Percentiles rank a stretch among this genome's conserved stretches.
Evolutionary conservation across 2,113 vertebrate species (phyloP).

Genomic region (Carassius gibelio): DNA sequence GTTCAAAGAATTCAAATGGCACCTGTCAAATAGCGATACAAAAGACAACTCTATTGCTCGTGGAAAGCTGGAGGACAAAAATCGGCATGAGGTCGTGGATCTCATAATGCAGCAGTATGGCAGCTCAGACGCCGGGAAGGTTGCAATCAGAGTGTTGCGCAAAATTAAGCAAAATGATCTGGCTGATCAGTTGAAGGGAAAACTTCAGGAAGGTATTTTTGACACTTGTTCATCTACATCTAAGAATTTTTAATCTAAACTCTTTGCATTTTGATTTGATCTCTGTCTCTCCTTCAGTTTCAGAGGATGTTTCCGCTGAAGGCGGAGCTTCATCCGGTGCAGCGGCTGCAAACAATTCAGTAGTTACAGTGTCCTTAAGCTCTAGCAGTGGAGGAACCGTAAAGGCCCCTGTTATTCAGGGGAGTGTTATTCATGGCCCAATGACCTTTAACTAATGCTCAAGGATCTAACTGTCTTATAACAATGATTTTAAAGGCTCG

Average conservation of each 20-base stretch:
- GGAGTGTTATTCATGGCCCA: neutral
- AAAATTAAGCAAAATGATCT: neutral
- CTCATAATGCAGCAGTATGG: conserved; percentile 21
- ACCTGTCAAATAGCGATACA: neutral
- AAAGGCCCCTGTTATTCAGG: conserved; percentile 18
- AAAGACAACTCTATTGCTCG: neutral
- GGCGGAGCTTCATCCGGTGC: neutral
- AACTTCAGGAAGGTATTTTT: conserved; percentile 21
- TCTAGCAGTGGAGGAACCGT: neutral
- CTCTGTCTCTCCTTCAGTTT: neutral
- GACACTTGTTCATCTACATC: neutral
- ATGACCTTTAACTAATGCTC: conserved; percentile 7
- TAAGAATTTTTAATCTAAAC: neutral
- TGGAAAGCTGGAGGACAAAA: conserved; percentile 26
- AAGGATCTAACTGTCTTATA: neutral
- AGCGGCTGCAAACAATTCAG: neutral
- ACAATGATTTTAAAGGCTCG: neutral
- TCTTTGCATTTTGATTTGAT: neutral
- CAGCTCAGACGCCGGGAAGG: neutral
- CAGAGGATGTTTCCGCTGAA: neutral
- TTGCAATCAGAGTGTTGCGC: neutral
- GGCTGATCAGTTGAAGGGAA: neutral
- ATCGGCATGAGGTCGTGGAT: neutral
- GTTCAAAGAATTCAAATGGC: conserved; percentile 34
- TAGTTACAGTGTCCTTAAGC: neutral